Conservation (phyloP, 2,888 invertebrate species). For the Melipona bicolor region DNA sequence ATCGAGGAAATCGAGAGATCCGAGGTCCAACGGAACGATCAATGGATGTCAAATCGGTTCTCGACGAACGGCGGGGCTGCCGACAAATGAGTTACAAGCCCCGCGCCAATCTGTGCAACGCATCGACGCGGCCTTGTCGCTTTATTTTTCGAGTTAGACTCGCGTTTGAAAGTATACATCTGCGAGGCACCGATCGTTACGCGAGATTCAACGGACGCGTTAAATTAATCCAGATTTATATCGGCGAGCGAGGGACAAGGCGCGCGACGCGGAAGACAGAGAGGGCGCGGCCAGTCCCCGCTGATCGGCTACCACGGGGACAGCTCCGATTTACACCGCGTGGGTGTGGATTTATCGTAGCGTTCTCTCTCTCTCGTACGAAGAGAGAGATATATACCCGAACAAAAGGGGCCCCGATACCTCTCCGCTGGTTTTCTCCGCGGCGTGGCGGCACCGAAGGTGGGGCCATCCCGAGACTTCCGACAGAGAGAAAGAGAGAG, state of each 20-base stretch:
- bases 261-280: slow-evolving; percentile 38
- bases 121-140: not conserved
- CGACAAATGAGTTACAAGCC: slow-evolving; percentile 21
- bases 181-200: slow-evolving; percentile 70
- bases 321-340: slow-evolving; percentile 69
- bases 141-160: slow-evolving; percentile 47
- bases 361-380: slow-evolving; percentile 7
- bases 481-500: slow-evolving; percentile 2
- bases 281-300: no score
- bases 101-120: slow-evolving; percentile 4
- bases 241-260: slow-evolving; percentile 41
- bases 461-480: slow-evolving; percentile 10
- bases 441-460: not conserved
- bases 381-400: slow-evolving; percentile 16
- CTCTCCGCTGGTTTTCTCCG: slow-evolving; percentile 11
- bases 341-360: slow-evolving; percentile 73
- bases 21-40: not conserved
- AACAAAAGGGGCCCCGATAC: slow-evolving; percentile 61
- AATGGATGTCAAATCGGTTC: not conserved
- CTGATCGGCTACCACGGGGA: not conserved
- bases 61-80: not conserved
- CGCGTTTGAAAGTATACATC: slow-evolving; percentile 8
- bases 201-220: slow-evolving; percentile 73
- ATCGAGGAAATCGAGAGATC: no score
- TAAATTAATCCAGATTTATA: slow-evolving; percentile 81